Evolutionary conservation across 2,888 invertebrate genomes (phyloP).

Genomic region (Alviniconcha strummeri): DNA sequence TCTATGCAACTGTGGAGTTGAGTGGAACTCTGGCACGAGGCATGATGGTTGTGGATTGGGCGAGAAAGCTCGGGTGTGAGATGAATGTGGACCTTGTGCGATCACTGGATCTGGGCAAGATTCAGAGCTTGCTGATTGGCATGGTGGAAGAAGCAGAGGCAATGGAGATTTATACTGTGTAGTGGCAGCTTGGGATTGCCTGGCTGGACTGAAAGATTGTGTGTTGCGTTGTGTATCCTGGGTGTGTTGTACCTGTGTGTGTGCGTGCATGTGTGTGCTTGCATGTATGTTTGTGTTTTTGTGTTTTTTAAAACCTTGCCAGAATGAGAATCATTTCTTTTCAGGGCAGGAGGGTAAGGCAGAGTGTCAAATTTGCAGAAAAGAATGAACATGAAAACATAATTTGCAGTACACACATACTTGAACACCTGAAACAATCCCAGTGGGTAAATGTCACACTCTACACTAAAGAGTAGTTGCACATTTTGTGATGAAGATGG

Average conservation of each 20-base stretch:
- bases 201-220: neutral
- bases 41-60: slow-evolving; percentile 79
- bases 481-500: too few relatives aligned
- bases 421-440: too few relatives aligned
- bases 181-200: neutral
- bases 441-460: too few relatives aligned
- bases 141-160: slow-evolving; percentile 32
- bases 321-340: too few relatives aligned
- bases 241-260: neutral
- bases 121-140: slow-evolving; percentile 43
- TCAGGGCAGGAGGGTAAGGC: neutral
- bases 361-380: too few relatives aligned
- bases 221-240: neutral
- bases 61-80: slow-evolving; percentile 41
- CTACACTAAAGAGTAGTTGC: too few relatives aligned
- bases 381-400: too few relatives aligned
- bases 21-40: slow-evolving; percentile 79
- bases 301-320: too few relatives aligned
- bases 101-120: slow-evolving; percentile 46
- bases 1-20: slow-evolving; percentile 78
- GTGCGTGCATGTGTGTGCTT: neutral
- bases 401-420: too few relatives aligned
- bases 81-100: slow-evolving; percentile 58
- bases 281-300: neutral
- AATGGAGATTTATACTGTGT: slow-evolving; percentile 25